Evolutionary conservation across 2,113 vertebrate genomes (phyloP).

Genomic region (Psilopsiagon aurifrons): DNA sequence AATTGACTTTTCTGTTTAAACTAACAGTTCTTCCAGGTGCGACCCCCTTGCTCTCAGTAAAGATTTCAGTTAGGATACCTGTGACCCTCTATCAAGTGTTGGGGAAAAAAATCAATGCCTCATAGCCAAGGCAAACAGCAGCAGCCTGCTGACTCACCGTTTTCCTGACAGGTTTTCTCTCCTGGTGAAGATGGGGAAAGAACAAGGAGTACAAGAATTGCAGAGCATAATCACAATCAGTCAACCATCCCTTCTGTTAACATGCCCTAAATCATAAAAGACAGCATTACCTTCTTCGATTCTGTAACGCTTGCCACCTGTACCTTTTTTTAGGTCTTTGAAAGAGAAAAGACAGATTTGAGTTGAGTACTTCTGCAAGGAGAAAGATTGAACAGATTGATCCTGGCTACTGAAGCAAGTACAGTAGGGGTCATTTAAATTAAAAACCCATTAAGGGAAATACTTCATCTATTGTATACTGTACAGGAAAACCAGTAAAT

Average conservation of each 20-base stretch:
- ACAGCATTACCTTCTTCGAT: not conserved
- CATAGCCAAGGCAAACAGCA: constrained; percentile 38
- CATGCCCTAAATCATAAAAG: constrained; percentile 28
- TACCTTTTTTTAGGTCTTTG: not conserved
- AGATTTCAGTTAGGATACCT: constrained; percentile 32
- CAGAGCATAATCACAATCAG: not conserved
- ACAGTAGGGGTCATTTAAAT: not conserved
- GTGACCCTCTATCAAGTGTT: not conserved
- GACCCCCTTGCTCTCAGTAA: constrained; percentile 11
- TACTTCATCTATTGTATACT: accelerated
- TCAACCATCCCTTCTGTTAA: constrained; percentile 34
- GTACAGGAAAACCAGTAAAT: not conserved
- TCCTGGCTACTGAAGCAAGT: not conserved
- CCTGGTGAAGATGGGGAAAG: not conserved
- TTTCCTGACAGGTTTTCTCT: constrained; percentile 23
- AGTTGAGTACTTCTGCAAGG: not conserved
- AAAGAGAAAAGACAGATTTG: not conserved
- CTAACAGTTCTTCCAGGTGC: not conserved
- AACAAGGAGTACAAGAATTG: not conserved
- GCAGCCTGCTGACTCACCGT: constrained; percentile 42
- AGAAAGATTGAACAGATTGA: not conserved
- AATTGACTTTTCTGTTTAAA: constrained; percentile 5
- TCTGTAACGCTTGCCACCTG: not conserved
- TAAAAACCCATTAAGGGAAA: not conserved
- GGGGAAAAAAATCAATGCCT: constrained; percentile 39